A percentile compares a stretch with the other conserved stretches of the same genome.
These are phyloP conservation scores for Lasiurus borealis DNA, from an alignment of 2,113 vertebrate species.

Conservation along the genomic window DNA sequence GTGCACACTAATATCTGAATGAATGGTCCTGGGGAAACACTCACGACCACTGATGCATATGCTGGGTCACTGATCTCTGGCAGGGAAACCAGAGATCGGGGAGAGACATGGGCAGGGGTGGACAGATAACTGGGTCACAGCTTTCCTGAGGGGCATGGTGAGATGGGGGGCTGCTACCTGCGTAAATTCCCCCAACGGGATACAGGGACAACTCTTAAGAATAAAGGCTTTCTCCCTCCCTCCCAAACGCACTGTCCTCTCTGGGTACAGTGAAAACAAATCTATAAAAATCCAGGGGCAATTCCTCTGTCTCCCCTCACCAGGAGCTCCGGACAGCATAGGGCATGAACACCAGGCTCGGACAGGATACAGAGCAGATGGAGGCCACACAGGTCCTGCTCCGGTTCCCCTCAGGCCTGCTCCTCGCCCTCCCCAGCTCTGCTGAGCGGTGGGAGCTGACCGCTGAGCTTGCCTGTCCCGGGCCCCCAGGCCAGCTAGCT, in stretches of 20 bases:
- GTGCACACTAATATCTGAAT: constrained; percentile 15
- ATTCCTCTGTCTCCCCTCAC: neutral
- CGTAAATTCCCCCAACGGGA: constrained; percentile 2
- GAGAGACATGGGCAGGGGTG: neutral
- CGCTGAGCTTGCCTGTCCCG: neutral
- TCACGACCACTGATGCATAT: neutral
- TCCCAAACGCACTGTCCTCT: neutral
- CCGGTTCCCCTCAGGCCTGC: neutral
- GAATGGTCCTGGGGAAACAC: neutral
- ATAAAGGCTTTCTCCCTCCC: neutral
- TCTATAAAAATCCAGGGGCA: neutral
- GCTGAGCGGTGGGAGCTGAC: neutral
- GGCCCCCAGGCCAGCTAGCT: neutral
- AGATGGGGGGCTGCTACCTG: neutral
- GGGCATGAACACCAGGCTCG: neutral
- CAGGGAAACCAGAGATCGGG: neutral
- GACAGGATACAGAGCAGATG: neutral
- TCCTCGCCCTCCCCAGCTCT: neutral
- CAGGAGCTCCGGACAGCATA: neutral
- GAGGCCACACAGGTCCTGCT: fast-evolving
- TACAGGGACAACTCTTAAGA: neutral
- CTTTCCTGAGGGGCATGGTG: constrained; percentile 2
- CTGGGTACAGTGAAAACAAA: neutral
- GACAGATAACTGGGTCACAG: constrained; percentile 43
- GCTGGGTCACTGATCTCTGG: constrained; percentile 14